phyloP scores from a whole-genome alignment of 1,140 invertebrate species.

The Capitella teleta region DNA sequence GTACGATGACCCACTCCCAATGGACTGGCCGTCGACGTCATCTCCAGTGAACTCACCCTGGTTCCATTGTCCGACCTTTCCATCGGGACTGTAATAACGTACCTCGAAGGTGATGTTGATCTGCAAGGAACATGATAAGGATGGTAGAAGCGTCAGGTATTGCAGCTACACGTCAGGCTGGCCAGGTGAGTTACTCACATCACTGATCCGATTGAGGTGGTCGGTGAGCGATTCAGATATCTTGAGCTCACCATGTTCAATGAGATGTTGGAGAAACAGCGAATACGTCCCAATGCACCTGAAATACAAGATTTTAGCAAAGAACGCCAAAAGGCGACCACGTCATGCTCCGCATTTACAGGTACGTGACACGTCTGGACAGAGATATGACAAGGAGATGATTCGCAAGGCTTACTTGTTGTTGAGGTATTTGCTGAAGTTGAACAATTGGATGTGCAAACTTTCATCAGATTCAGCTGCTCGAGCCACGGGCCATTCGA shows the following conservation, averaged over 20 bases:
- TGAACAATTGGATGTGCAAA: constrained; percentile 51
- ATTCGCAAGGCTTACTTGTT: constrained; percentile 22
- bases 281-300: constrained; percentile 52
- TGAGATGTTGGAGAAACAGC: constrained; percentile 55
- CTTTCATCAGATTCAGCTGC: constrained; percentile 53
- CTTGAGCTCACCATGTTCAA: constrained; percentile 50
- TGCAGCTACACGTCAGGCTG: background rate
- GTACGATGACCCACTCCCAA: too few species aligned
- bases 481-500: constrained; percentile 56
- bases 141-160: background rate
- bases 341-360: background rate
- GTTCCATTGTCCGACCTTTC: constrained; percentile 29
- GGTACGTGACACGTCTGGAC: background rate
- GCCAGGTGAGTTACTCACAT: constrained; percentile 15
- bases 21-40: too few species aligned
- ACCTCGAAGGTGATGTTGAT: constrained; percentile 54
- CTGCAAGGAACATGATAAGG: constrained; percentile 35
- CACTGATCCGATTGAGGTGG: constrained; percentile 49
- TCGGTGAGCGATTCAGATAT: constrained; percentile 57
- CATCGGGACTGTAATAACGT: constrained; percentile 50
- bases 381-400: background rate
- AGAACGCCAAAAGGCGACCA: background rate
- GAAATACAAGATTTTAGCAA: constrained; percentile 19
- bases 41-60: constrained; percentile 1
- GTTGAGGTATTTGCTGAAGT: constrained; percentile 42